A percentile compares a stretch with the other conserved stretches of the same genome.
Evolutionary conservation across 2,797 vertebrate genomes (phyloP).

Genomic region (Sebastolobus alascanus): DNA sequence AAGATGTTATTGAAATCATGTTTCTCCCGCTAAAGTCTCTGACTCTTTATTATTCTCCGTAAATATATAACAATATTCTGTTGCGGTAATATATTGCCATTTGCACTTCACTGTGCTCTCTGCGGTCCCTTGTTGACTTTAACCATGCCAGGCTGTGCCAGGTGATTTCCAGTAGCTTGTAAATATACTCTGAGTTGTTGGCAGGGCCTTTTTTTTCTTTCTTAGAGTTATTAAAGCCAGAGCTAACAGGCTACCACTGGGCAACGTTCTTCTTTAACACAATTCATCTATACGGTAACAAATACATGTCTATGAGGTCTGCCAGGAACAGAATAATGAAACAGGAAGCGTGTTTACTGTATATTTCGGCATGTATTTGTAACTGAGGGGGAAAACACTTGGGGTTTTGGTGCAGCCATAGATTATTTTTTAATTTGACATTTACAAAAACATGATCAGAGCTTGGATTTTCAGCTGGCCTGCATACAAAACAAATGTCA

Average conservation of each 20-base stretch:
- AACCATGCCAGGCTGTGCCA: constrained; percentile 21
- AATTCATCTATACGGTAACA: not conserved
- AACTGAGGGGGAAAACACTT: not conserved
- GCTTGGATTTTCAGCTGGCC: constrained; percentile 17
- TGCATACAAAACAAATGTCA: constrained; percentile 31
- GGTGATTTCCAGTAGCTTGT: constrained; percentile 50
- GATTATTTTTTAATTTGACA: constrained; percentile 12
- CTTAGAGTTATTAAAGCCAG: constrained; percentile 27
- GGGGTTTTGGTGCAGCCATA: not conserved
- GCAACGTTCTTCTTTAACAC: not conserved
- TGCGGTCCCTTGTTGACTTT: constrained; percentile 41
- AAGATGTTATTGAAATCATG: constrained; percentile 40
- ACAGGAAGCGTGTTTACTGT: not conserved
- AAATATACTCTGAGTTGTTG: constrained; percentile 50
- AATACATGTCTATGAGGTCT: not conserved
- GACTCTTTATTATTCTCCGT: constrained; percentile 39
- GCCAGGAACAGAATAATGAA: not conserved
- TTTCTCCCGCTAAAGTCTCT: constrained; percentile 19
- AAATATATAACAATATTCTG: constrained; percentile 43
- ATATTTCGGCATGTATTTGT: not conserved
- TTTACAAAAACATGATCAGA: constrained; percentile 43
- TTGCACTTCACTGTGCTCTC: constrained; percentile 20
- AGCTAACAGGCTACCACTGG: not conserved
- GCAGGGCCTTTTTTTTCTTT: constrained; percentile 15
- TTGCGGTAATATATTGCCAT: constrained; percentile 22